These are phyloP conservation scores for Oreochromis niloticus DNA, from an alignment of 2,113 vertebrate genomes.

Conservation along the genomic window DNA sequence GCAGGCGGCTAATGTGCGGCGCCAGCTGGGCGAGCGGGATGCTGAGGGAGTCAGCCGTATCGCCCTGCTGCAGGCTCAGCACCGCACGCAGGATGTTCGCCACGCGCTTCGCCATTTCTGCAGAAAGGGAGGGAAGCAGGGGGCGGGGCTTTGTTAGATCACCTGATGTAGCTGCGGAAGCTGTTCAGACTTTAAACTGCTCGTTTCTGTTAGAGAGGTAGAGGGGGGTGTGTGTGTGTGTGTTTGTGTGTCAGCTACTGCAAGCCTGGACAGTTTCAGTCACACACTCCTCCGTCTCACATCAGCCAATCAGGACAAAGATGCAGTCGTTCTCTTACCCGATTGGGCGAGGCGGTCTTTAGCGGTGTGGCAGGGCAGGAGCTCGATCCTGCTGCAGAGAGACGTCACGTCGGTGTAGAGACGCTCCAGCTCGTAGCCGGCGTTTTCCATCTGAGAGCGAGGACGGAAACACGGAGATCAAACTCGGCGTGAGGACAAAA, in stretches of 20 bases:
- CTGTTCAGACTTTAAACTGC: rapidly evolving
- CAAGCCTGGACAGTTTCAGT: neutral
- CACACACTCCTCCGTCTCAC: neutral
- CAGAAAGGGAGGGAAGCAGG: neutral
- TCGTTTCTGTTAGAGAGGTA: neutral
- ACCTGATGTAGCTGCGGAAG: neutral
- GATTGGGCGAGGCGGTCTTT: constrained; percentile 91
- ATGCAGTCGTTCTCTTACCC: constrained; percentile 58
- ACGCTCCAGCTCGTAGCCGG: constrained; percentile 83
- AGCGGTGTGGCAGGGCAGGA: constrained; percentile 81
- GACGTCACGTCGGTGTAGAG: constrained; percentile 85
- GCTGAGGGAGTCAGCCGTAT: constrained; percentile 50
- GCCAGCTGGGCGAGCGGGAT: constrained; percentile 81
- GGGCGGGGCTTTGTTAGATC: neutral
- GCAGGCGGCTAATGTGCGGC: constrained; percentile 84
- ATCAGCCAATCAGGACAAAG: neutral
- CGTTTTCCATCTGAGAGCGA: constrained; percentile 75
- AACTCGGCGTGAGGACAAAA: neutral
- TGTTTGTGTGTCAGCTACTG: neutral
- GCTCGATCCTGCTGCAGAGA: constrained; percentile 86
- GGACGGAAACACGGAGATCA: neutral
- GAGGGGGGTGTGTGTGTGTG: rapidly evolving
- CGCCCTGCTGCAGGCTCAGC: constrained; percentile 82
- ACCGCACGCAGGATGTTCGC: constrained; percentile 89
- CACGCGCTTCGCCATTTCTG: constrained; percentile 95